Conservation (phyloP, 2,113 vertebrate species). For the Amia ocellicauda region DNA sequence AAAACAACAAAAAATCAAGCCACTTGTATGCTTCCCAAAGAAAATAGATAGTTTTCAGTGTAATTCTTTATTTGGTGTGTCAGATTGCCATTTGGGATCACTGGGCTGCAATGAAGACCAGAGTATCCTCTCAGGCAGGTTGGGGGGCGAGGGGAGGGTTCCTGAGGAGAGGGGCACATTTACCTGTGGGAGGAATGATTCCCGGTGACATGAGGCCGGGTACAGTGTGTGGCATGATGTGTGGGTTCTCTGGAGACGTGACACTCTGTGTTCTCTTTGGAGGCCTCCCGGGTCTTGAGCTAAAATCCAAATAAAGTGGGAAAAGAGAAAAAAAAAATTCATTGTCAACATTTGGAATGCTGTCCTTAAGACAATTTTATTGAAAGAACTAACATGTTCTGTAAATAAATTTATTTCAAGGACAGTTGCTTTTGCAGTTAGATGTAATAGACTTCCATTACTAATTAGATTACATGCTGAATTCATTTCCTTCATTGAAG, state of each 20-base stretch:
- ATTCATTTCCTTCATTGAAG: conserved; percentile 99
- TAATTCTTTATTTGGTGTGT: conserved; percentile 65
- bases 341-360: conserved; percentile 83
- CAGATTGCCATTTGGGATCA: conserved; percentile 60
- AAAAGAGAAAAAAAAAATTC: conserved; percentile 42
- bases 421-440: conserved; percentile 99
- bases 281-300: conserved; percentile 98
- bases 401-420: conserved; percentile 99
- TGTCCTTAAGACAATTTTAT: conserved; percentile 88
- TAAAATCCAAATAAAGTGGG: conserved; percentile 55
- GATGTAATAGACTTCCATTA: conserved; percentile 99
- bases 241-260: conserved; percentile 94
- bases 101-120: conserved; percentile 54
- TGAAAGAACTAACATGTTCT: conserved; percentile 95
- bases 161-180: conserved; percentile 21
- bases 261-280: conserved; percentile 98
- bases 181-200: conserved; percentile 98
- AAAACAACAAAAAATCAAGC: no score
- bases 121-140: conserved; percentile 20
- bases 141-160: not conserved
- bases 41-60: no score
- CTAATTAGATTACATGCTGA: conserved; percentile 99
- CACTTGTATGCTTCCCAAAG: no score
- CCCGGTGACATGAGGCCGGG: conserved; percentile 98
- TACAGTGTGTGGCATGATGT: conserved; percentile 98